phyloP scores from a whole-genome alignment of 2,113 vertebrate genomes.

The Oryzias curvinotus region DNA sequence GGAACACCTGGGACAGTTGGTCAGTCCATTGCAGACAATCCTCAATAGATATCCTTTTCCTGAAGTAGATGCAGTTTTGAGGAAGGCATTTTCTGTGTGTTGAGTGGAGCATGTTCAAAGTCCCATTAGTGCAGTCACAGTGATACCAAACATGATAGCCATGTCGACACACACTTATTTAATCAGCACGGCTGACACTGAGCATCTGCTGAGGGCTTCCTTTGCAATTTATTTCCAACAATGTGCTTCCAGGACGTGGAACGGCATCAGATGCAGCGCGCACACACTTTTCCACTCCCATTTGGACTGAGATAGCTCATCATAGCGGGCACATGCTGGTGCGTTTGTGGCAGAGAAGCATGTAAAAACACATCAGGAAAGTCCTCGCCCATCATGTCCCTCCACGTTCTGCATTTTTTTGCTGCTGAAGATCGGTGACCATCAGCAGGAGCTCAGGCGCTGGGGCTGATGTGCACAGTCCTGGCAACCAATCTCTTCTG shows the following conservation, averaged over 20 bases:
- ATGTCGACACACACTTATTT: slow-evolving; percentile 4
- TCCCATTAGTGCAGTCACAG: slow-evolving; percentile 28
- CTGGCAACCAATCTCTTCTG: slow-evolving; percentile 58
- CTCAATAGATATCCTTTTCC: no score
- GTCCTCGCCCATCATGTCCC: neutral
- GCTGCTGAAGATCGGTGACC: slow-evolving; percentile 41
- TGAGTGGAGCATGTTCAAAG: neutral
- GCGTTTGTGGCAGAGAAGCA: slow-evolving; percentile 7
- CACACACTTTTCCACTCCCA: slow-evolving; percentile 1
- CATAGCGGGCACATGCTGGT: slow-evolving; percentile 12
- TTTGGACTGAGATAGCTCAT: slow-evolving; percentile 27
- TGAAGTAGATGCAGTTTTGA: no score
- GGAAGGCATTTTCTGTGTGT: no score
- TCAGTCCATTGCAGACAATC: no score
- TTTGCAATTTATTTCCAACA: slow-evolving; percentile 25
- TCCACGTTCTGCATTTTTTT: slow-evolving; percentile 3
- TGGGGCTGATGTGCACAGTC: slow-evolving; percentile 37
- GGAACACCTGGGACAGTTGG: no score
- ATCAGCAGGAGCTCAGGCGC: slow-evolving; percentile 35
- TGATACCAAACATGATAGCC: slow-evolving; percentile 28
- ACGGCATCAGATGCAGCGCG: slow-evolving; percentile 7
- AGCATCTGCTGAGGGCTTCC: slow-evolving; percentile 5
- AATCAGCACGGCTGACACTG: slow-evolving; percentile 25
- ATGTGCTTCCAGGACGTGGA: slow-evolving; percentile 22
- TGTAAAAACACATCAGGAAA: slow-evolving; percentile 12